Base-by-base conservation (phyloP, 2,888 invertebrate species). In the Acronicta alni region DNA sequence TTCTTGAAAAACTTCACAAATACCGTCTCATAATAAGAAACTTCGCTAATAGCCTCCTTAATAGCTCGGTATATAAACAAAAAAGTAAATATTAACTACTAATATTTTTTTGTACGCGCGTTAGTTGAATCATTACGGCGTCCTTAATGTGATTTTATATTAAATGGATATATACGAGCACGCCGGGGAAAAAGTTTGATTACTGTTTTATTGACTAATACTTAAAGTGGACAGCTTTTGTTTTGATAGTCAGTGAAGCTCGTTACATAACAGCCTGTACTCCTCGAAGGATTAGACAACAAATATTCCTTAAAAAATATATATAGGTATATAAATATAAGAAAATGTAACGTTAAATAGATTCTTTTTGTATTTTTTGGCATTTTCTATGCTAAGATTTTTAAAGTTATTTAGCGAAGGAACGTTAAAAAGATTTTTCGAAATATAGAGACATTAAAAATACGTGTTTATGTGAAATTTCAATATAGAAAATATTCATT, bases 141-240 rank as follows among this genome's bases (percentile, higher is more conserved):
- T 67, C 75, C 73, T 64, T 75, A 75, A 75, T 73, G 75, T 64
- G 61, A 75, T 71, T 71, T 75, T 66, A 57, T 66, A 68, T 66
- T 63, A 53, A 61, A 48, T 61, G 47, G 38, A 35, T 59, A 54
- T 60, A 49, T 23, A 47, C 61, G 32, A 60, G 43, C 44, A 55
- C 17, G 45, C 16, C 18, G 20, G 46, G 39, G 71, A 75, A 75
- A 75, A 75, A 75, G 58, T 68, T 43, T 51, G 49, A 75, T 75
- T 75, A 20, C 67, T 51, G 53, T 66, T 75, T 72, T 61, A 75
- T 75, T 75, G 57, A 53, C 62, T 63, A 75, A 75, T 67, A 53
- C 8, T 57, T 56, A 5, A 56, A 63, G 59, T 67, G 44, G 20
- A 14, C 51, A 26, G 46, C 68, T 64, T 68, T 72, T 79, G 80